Conservation (phyloP, 2,888 invertebrate genomes). For the Dryomyza anilis region DNA sequence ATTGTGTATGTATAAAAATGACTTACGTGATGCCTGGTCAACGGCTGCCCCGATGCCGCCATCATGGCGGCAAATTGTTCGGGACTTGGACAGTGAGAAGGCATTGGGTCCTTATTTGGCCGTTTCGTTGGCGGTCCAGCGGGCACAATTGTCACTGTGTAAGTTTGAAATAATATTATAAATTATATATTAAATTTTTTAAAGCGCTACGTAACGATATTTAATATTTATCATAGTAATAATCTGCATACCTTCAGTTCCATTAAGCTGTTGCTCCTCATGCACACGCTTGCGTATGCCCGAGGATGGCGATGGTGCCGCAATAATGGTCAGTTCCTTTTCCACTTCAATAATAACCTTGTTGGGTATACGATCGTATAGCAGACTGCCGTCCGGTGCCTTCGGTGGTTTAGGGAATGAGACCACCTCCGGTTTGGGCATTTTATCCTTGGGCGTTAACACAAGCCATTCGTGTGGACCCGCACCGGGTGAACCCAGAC, state of each 20-base stretch:
- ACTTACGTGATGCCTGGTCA: conserved; percentile 72
- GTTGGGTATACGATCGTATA: conserved; percentile 85
- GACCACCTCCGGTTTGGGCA: conserved; percentile 80
- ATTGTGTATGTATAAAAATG: too few relatives aligned
- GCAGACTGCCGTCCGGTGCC: conserved; percentile 83
- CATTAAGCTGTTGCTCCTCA: conserved; percentile 72
- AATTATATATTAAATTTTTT: too few relatives aligned
- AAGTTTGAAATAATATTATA: conserved; percentile 5
- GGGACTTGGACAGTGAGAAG: conserved; percentile 71
- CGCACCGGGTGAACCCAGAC: conserved; percentile 69
- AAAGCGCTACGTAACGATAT: too few relatives aligned
- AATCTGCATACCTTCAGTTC: conserved; percentile 52
- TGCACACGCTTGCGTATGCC: conserved; percentile 81
- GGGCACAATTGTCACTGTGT: conserved; percentile 54
- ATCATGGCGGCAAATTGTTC: conserved; percentile 77
- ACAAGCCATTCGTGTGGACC: conserved; percentile 65
- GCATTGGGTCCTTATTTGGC: conserved; percentile 77
- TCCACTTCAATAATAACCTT: conserved; percentile 67
- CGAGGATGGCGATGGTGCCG: conserved; percentile 64
- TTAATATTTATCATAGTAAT: not conserved
- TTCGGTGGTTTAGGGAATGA: conserved; percentile 92
- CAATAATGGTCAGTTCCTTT: conserved; percentile 68
- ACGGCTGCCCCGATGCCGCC: conserved; percentile 71
- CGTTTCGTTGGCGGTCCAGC: conserved; percentile 77
- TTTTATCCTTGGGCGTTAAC: conserved; percentile 64